These are phyloP conservation scores for Dasyornis broadbenti DNA, from an alignment of 2,113 vertebrate genomes.

Conservation along the genomic window DNA sequence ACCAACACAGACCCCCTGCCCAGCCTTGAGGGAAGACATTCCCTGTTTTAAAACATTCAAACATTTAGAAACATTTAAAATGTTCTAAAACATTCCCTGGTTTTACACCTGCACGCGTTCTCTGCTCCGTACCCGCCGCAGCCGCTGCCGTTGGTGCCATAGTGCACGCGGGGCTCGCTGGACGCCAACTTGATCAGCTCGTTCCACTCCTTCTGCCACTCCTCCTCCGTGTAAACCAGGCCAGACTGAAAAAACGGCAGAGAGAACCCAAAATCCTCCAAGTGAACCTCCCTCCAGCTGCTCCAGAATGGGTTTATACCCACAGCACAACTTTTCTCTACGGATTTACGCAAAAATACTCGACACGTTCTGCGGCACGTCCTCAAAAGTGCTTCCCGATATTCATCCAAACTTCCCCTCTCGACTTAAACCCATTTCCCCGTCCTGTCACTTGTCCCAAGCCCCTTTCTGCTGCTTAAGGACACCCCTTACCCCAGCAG, in stretches of 20 bases:
- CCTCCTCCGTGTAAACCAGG: slow-evolving; percentile 94
- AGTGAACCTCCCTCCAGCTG: accelerated
- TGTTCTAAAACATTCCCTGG: accelerated
- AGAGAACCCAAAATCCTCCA: neutral
- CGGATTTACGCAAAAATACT: accelerated
- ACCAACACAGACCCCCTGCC: accelerated
- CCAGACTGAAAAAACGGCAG: slow-evolving; percentile 79
- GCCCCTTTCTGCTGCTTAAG: neutral
- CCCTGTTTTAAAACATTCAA: no score
- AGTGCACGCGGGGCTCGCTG: slow-evolving; percentile 89
- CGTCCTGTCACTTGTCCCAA: neutral
- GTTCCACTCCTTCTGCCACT: slow-evolving; percentile 99
- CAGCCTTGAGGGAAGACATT: accelerated
- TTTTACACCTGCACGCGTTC: accelerated
- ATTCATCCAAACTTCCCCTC: neutral
- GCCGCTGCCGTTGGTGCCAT: slow-evolving; percentile 79
- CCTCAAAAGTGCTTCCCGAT: neutral
- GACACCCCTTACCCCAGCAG: accelerated
- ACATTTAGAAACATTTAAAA: no score
- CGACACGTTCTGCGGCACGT: accelerated
- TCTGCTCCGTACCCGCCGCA: slow-evolving; percentile 70
- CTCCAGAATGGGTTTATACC: accelerated
- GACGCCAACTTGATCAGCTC: slow-evolving; percentile 90
- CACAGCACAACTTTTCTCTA: neutral
- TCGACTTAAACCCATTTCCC: neutral